Percentiles rank a stretch among this genome's conserved stretches.
These are phyloP conservation scores for Schizotus pectinicornis DNA, from an alignment of 2,888 invertebrate genomes.

Conservation along the genomic window DNA sequence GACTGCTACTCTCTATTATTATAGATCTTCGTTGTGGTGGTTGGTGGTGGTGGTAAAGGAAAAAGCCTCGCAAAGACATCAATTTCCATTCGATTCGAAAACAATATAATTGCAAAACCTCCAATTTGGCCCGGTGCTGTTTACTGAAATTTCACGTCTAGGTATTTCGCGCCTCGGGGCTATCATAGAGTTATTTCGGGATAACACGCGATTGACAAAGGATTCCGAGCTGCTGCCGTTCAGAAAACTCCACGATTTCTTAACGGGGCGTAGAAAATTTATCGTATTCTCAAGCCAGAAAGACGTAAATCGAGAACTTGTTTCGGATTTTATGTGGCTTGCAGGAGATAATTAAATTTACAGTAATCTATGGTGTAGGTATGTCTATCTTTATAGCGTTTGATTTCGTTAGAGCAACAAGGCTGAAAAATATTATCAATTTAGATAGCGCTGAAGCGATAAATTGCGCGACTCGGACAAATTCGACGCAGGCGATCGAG, in stretches of 20 bases:
- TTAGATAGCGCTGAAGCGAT: no score
- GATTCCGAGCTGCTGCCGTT: no score
- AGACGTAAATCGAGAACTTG: slow-evolving; percentile 1
- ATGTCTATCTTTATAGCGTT: slow-evolving; percentile 28
- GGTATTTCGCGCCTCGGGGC: slow-evolving; percentile 9
- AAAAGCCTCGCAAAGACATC: slow-evolving; percentile 28
- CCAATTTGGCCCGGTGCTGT: slow-evolving; percentile 19
- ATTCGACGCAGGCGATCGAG: no score
- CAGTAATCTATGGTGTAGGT: slow-evolving; percentile 19
- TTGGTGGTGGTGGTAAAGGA: slow-evolving; percentile 1
- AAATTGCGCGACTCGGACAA: no score
- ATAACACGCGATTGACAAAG: not conserved
- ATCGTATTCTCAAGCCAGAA: not conserved
- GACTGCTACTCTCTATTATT: slow-evolving; percentile 21
- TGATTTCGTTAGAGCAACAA: slow-evolving; percentile 24
- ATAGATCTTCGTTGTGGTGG: slow-evolving; percentile 19
- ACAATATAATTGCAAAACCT: slow-evolving; percentile 21
- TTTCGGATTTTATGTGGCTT: slow-evolving; percentile 38
- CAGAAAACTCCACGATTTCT: no score
- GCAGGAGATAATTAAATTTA: slow-evolving; percentile 30
- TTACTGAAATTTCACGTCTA: slow-evolving; percentile 25
- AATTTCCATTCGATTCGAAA: slow-evolving; percentile 13
- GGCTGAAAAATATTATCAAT: not conserved
- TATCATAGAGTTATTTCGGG: slow-evolving; percentile 9
- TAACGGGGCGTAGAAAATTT: not conserved